Percentiles rank a stretch among this genome's conserved stretches.
These are phyloP conservation scores for Acropternis orthonyx DNA, from an alignment of 2,797 vertebrate genomes.

Conservation along the genomic window DNA sequence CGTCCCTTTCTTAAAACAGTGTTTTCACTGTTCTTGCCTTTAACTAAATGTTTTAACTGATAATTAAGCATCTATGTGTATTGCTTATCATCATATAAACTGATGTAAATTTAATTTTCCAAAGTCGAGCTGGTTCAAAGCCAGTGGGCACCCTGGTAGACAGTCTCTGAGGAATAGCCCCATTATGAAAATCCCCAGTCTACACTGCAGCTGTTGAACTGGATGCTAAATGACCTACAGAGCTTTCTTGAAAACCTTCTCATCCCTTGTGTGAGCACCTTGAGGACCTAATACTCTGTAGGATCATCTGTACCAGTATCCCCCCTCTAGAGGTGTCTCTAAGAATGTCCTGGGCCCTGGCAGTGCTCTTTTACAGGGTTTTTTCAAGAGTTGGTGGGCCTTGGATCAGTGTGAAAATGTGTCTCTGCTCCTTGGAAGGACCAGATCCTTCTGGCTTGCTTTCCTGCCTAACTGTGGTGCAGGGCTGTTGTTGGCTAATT, in stretches of 20 bases:
- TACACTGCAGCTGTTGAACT: background rate
- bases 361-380: background rate
- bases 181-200: accelerated
- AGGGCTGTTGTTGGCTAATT: background rate
- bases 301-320: background rate
- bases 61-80: background rate
- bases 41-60: background rate
- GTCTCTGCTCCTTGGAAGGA: background rate
- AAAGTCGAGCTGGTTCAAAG: background rate
- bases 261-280: background rate
- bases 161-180: background rate
- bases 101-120: background rate
- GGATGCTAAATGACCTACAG: background rate
- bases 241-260: background rate
- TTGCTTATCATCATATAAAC: background rate
- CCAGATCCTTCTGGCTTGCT: background rate
- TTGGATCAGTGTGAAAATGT: background rate
- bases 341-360: background rate
- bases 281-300: background rate
- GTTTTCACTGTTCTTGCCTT: background rate
- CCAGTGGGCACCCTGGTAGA: background rate
- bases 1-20: background rate
- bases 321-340: background rate
- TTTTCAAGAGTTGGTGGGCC: background rate
- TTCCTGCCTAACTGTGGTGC: background rate